Evolutionary conservation across 2,888 invertebrate species (phyloP), one percentile per base, ranked within the genome.

Genomic region (Callinectes sapidus): DNA sequence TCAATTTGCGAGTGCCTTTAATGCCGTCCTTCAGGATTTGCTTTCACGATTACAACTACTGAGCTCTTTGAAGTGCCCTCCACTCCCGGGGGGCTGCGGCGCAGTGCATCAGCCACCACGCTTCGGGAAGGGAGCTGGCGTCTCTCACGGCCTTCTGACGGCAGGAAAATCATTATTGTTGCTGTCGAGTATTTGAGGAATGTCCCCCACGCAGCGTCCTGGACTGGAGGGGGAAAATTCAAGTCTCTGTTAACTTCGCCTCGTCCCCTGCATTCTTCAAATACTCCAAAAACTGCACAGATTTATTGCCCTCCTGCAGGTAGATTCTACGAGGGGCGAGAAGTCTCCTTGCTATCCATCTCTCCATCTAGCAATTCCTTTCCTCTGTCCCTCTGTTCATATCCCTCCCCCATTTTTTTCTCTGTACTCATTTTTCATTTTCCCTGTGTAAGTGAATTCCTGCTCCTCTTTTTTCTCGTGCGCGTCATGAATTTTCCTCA

Each of bases 171-270:
- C 35, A 81, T 81, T 81, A 81, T 81, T 81, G 81, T 81, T 81
- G 81, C 81, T 81, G 81, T 81, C 35, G 81, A 81, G 81, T 81
- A 81, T 81, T 81, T 81, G 81, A 81, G 35, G 81, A 81, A 81
- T 81, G 81, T 35, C 81, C 81, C 81, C 32, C 81, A 81, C 81
- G 35, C 81, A 35, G 35, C 81, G 35, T 13, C 35, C 81, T 35
- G 14, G 81, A 35, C 32, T 14, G 35, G 18, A 16, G 35, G 81
- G 81, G 81, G 81, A 81, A 32, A 32, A 81, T 81, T 81, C 81
- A 81, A 81, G 81, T 81, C 32, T 81, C 81, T 81, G 81, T 81
- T 81, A 81, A 81, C 81, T 35, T 35, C 81, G 32, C 81, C 35
- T 81, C 81, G 81, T 81, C 81, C 81, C 35, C 35, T n/a, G 81